Conservation (phyloP, 2,888 invertebrate species). For the Melanostoma scalare region DNA sequence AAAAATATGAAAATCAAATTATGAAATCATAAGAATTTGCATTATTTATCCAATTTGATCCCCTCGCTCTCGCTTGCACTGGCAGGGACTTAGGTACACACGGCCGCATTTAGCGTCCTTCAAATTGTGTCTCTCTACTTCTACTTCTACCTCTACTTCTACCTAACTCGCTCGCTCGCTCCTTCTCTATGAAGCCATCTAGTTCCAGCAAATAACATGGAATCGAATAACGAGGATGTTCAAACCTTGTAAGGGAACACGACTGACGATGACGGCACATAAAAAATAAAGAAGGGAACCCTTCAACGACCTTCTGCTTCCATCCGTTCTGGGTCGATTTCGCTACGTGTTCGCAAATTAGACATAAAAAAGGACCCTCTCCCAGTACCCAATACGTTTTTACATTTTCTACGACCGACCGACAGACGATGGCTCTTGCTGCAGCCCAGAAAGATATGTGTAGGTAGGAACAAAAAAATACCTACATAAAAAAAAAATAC, state of each 20-base stretch:
- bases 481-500: slow-evolving; percentile 1
- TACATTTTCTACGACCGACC: slow-evolving; percentile 22
- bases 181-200: slow-evolving; percentile 34
- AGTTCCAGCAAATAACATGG: slow-evolving; percentile 51
- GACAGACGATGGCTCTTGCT: slow-evolving; percentile 5
- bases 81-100: not conserved
- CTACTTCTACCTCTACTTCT: not conserved
- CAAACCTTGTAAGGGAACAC: slow-evolving; percentile 68
- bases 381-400: slow-evolving; percentile 45
- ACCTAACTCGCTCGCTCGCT: slow-evolving; percentile 22
- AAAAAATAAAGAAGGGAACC: slow-evolving; percentile 19
- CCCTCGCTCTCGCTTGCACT: slow-evolving; percentile 28
- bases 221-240: slow-evolving; percentile 67
- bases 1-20: slow-evolving; percentile 73
- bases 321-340: slow-evolving; percentile 24
- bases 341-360: slow-evolving; percentile 58
- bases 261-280: slow-evolving; percentile 19
- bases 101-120: slow-evolving; percentile 12
- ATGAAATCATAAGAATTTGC: slow-evolving; percentile 72
- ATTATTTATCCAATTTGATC: slow-evolving; percentile 70
- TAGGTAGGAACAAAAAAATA: not conserved
- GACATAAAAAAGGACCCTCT: slow-evolving; percentile 61
- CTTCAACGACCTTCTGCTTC: slow-evolving; percentile 48
- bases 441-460: no score
- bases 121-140: not conserved